Evolutionary conservation across 2,888 invertebrate species (phyloP), one percentile per base, ranked within the genome.

Genomic region (Elysia crispata): DNA sequence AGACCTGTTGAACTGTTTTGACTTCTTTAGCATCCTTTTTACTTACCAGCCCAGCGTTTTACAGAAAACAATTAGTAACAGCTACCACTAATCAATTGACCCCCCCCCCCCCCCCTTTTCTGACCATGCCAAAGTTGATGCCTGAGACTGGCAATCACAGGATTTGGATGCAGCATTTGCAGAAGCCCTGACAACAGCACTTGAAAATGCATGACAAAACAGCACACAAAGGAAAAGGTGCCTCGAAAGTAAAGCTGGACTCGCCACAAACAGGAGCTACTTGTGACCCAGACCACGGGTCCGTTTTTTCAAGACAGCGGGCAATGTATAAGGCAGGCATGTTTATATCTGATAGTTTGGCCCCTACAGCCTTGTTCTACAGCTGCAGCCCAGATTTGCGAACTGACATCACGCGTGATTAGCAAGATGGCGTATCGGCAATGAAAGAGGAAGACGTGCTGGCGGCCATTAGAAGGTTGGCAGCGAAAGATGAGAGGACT

Each of bases 251-350:
- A 57, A 28, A 20, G 50, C 70, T 31, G 18, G 13, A 66, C 5
- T 25, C 25, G 25, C 31, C 25, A 28, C 66, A 66, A 23, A 8
- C 8, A 23, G 25, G 41, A 70, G 13, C 25, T 23, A 25, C 66
- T 23, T 66, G 66, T 66, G 66, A 66, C 30, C 66, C 66, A 3
- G 66, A 66, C 66, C 66, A 28, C 28, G 8, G 66, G 66, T 66
- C 66, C 3, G 66, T 25, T 23, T 66, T 66, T 66, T 15, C 66
- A 6, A 66, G 66, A 66, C 66, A 66, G 60, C 60, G 15, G 60
- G 8, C n/a, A n/a, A n/a, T n/a, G n/a, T n/a, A n/a, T n/a, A n/a
- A n/a, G n/a, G n/a, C n/a, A n/a, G n/a, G n/a, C n/a, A n/a, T n/a
- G n/a, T n/a, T n/a, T n/a, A n/a, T n/a, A n/a, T n/a, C n/a, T n/a